Conservation (phyloP, 2,888 invertebrate species). For the Cantharis nigra region DNA sequence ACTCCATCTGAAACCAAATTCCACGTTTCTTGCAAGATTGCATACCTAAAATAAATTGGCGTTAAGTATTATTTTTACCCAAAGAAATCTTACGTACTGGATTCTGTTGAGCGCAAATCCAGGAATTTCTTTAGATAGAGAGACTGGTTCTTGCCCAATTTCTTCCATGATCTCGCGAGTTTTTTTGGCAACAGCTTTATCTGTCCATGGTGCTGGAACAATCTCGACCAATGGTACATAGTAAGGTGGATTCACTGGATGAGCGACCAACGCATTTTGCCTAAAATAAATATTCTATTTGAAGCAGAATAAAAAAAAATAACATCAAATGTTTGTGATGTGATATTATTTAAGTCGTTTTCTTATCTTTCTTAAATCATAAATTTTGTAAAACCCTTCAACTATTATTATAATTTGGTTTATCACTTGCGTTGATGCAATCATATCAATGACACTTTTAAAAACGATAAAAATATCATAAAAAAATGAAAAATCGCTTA, state of each 20-base stretch:
- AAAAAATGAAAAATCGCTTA: slow-evolving; percentile 22
- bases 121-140: slow-evolving; percentile 81
- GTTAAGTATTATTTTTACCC: background rate
- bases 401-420: background rate
- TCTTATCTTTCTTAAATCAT: too few relatives aligned
- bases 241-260: slow-evolving; percentile 97
- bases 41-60: slow-evolving; percentile 66
- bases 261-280: slow-evolving; percentile 78
- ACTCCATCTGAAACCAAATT: slow-evolving; percentile 82
- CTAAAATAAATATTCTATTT: slow-evolving; percentile 14
- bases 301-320: too few relatives aligned
- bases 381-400: too few relatives aligned
- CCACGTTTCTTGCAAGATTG: slow-evolving; percentile 91
- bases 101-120: slow-evolving; percentile 94
- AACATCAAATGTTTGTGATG: too few relatives aligned
- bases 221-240: slow-evolving; percentile 94
- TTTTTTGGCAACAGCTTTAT: slow-evolving; percentile 71
- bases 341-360: too few relatives aligned
- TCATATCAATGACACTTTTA: background rate
- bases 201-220: slow-evolving; percentile 94
- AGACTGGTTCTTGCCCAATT: slow-evolving; percentile 91
- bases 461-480: background rate
- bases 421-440: background rate
- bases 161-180: slow-evolving; percentile 81
- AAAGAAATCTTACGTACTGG: slow-evolving; percentile 70